phyloP scores from a whole-genome alignment of 2,113 vertebrate species.

The Paedocypris sp. region DNA sequence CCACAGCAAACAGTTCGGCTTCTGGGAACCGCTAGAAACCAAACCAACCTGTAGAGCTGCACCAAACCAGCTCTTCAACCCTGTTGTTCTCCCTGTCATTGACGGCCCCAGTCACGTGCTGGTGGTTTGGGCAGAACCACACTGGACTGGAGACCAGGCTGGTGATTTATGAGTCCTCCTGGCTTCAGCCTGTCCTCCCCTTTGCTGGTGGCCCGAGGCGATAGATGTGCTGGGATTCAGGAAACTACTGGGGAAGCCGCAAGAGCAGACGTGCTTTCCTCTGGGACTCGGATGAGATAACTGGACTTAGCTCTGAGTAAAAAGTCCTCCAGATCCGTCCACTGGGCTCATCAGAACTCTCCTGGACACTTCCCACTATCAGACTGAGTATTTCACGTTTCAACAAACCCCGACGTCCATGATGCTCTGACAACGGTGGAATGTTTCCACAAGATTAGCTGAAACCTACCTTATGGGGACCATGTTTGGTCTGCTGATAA shows the following conservation, averaged over 20 bases:
- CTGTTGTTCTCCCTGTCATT: no score
- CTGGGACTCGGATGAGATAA: not conserved
- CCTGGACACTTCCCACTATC: not conserved
- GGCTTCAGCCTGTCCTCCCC: not conserved
- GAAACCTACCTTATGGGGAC: no score
- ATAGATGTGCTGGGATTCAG: constrained; percentile 1
- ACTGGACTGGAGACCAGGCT: not conserved
- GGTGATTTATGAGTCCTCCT: not conserved
- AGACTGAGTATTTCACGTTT: not conserved
- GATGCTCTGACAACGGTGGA: no score
- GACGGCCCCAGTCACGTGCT: not conserved
- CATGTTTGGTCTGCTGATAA: no score
- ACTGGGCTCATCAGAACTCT: not conserved
- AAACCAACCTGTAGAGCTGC: not conserved
- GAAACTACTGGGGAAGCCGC: constrained; percentile 11
- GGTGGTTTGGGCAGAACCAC: not conserved
- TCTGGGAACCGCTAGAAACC: not conserved
- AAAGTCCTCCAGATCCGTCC: not conserved
- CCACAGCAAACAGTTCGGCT: not conserved
- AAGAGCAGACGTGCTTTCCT: constrained; percentile 12
- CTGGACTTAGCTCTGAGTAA: not conserved
- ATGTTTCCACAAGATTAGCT: no score
- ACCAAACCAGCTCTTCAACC: not conserved
- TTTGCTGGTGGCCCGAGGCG: not conserved
- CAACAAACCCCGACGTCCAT: no score